phyloP scores from a whole-genome alignment of 2,797 vertebrate genomes.

The Tragelaphus oryx region DNA sequence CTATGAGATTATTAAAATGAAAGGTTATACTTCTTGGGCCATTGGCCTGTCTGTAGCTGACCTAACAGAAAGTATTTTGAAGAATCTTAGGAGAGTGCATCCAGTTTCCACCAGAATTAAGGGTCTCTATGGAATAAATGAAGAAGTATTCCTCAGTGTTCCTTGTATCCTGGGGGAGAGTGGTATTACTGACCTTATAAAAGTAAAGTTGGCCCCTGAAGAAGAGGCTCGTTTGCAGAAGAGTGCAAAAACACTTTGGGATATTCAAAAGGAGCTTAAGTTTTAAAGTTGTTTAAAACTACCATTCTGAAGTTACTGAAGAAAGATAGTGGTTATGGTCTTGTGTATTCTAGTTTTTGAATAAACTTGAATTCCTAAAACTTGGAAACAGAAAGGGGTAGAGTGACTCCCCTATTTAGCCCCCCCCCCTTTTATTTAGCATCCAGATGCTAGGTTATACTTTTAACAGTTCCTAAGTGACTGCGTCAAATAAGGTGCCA shows the following conservation, averaged over 20 bases:
- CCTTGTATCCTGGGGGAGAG: constrained; percentile 86
- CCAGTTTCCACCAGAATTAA: constrained; percentile 89
- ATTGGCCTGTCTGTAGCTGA: constrained; percentile 91
- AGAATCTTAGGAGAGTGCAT: constrained; percentile 88
- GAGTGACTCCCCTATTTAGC: not conserved
- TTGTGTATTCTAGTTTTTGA: not conserved
- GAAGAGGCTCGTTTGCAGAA: constrained; percentile 85
- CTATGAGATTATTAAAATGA: constrained; percentile 91
- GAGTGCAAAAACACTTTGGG: constrained; percentile 88
- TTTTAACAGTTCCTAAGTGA: not conserved
- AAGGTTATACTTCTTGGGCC: constrained; percentile 91
- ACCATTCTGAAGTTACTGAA: not conserved
- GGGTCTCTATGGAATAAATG: constrained; percentile 70
- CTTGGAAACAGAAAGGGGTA: not conserved
- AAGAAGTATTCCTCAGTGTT: constrained; percentile 89
- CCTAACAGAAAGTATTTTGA: constrained; percentile 86
- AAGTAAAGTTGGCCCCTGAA: constrained; percentile 82
- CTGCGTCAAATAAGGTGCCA: not conserved
- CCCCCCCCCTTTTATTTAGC: not conserved
- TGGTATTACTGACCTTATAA: constrained; percentile 85
- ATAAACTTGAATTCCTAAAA: not conserved
- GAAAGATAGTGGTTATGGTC: not conserved
- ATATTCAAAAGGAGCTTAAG: constrained; percentile 86
- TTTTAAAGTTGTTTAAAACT: constrained; percentile 75
- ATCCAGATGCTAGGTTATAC: not conserved